Base-by-base conservation (phyloP, 1,140 invertebrate species). In the Drosophila arawakana region DNA sequence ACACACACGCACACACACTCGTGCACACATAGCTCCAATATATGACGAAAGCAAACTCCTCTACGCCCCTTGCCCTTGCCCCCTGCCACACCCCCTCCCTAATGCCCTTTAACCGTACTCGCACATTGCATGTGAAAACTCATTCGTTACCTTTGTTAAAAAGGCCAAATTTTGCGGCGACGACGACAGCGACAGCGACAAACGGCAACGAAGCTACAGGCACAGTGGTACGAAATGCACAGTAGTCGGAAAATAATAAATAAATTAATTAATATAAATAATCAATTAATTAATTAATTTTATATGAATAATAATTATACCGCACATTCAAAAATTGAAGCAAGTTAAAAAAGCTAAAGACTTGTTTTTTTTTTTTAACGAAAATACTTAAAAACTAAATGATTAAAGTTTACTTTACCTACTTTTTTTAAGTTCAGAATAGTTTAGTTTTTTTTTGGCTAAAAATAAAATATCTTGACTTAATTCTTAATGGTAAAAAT, bases 51-150 rank as follows among this genome's bases (percentile, higher is more conserved):
- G 80, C 73, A 50, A 30, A 30, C 25, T 30, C 59, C 57, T 43
- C 57, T 62, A 68, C 13, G 47, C 73, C 65, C 52, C n/a, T 39
- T 30, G 58, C 55, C 55, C 49, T 65, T 58, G 69, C 83, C 13
- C 1, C 10, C 39, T 30, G 25, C 3, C 25, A 30, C 25, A 5
- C 25, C 25, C 25, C 25, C 25, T 30, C 25, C 25, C 25, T 30
- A 30, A 30, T 0, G 25, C 25, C 25, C 25, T 30, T 30, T 30
- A 30, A 30, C 13, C 37, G 39, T 49, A 44, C 50, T 65, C 66
- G 73, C 83, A 57, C 83, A 82, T 86, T 86, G 83, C 83, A 86
- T 86, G 83, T 82, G 73, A 77, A 76, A 82, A 86, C 78, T 66
- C 81, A 85, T 73, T 81, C 82, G 83, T 73, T 84, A 54, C 71